Base-by-base conservation (phyloP, 1,140 invertebrate species). In the Lasaia peninsularis region DNA sequence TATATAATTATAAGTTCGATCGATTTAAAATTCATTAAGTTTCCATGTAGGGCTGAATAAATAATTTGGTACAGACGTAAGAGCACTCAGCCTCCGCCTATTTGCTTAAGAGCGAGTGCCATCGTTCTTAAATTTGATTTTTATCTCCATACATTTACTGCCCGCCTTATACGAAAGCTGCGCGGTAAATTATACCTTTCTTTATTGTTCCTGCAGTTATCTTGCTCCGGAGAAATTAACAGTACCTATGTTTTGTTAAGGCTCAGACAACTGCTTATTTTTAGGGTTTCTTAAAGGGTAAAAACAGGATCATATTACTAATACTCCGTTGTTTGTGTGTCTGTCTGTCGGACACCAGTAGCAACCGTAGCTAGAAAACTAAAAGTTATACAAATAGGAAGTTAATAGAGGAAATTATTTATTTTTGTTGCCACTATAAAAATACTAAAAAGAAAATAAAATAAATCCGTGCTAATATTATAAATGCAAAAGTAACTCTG, bases 11-110 rank as follows among this genome's bases (percentile, higher is more conserved):
- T 21, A 48, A 48, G 40, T 20, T 20, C 11, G 5, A 40, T 16
- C 35, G 14, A 48, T 48, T 20, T 11, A 48, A 44, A 48, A 48
- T 48, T 48, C 40, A 48, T 48, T 48, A 48, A 9, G 16, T 48
- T 44, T 44, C 40, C 40, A 44, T 44, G 40, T 44, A 44, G 1
- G 40, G 40, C 18, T 44, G 18, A 44, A 44, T 14, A 11, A 44
- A 44, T 44, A 44, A 44, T 44, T 44, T 44, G 40, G 40, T 10
- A 44, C 40, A 21, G 4, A 20, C 40, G 18, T 16, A 40, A 10
- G 14, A 20, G 16, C 37, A 20, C 37, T 44, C 37, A 44, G 1
- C 16, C 37, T 44, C 37, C 37, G 37, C 37, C 37, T 44, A 44
- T 44, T 44, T 44, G 37, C 18, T 44, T 44, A 44, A 44, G 37